Evolutionary conservation across 1,140 invertebrate genomes (phyloP), one percentile per base, ranked within the genome.

Genomic region (Conus betulinus): DNA sequence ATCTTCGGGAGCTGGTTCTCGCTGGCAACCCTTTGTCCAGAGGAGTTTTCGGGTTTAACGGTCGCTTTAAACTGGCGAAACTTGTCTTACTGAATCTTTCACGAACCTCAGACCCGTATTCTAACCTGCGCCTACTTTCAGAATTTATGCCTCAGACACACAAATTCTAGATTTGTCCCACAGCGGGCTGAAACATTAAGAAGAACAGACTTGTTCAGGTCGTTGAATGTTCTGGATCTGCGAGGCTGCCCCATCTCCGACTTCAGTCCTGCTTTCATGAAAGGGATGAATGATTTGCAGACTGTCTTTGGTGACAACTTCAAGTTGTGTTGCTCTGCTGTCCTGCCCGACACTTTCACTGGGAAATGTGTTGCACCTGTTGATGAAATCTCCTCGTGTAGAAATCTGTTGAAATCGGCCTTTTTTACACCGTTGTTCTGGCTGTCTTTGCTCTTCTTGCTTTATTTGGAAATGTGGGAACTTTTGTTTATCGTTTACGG

Each of bases 381-480:
- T 39, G 81, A 82, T n/a, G n/a, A n/a, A n/a, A n/a, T n/a, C n/a
- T n/a, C n/a, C n/a, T n/a, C n/a, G n/a, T n/a, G n/a, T n/a, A n/a
- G n/a, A n/a, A n/a, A n/a, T n/a, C n/a, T n/a, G n/a, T n/a, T n/a
- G n/a, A n/a, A n/a, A n/a, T n/a, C 23, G 81, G 51, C 8, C 8
- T 82, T 11, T 82, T 39, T 20, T 82, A 91, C 0, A 76, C 83
- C 10, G 52, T 90, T 0, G 84, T 84, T 63, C 78, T 92, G 51
- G 91, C 88, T 89, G 27, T 91, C 23, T 67, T 91, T 3, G 90
- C 87, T 17, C 15, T 90, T 27, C n/a, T 39, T 27, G 90, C 90
- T 55, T 52, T 92, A 15, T 13, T 90, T 23, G 92, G 92, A 25
- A 92, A 92, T 83, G 25, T 88, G 27, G 74, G 71, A 23, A 89